phyloP scores from a whole-genome alignment of 1,140 invertebrate species.

The Aphelinus atriplicis region DNA sequence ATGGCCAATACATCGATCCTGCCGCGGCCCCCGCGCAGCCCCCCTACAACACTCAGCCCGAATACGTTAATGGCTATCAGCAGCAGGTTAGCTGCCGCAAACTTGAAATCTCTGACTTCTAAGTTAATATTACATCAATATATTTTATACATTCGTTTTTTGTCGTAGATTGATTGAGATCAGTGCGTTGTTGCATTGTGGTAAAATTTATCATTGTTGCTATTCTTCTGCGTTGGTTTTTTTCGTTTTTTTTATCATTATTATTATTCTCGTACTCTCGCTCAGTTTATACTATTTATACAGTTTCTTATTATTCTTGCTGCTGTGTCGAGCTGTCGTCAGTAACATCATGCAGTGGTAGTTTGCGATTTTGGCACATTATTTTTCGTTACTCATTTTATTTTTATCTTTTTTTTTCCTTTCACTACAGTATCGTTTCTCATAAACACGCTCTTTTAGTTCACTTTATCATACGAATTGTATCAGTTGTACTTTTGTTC shows the following conservation, averaged over 20 bases:
- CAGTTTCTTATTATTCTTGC: neutral
- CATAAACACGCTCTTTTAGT: neutral
- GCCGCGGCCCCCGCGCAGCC: constrained; percentile 57
- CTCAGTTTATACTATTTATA: neutral
- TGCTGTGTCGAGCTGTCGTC: neutral
- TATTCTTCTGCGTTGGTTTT: neutral
- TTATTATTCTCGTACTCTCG: neutral
- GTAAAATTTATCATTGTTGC: neutral
- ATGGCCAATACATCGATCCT: constrained; percentile 66
- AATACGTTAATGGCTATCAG: constrained; percentile 65
- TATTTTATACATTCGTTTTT: constrained; percentile 36
- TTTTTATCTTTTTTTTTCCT: neutral
- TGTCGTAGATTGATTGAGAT: constrained; percentile 26
- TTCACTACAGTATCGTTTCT: no score
- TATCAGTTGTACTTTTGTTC: neutral
- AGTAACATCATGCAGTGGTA: constrained; percentile 8
- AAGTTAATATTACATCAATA: constrained; percentile 39
- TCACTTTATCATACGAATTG: neutral
- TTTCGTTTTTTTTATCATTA: neutral
- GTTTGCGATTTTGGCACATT: neutral
- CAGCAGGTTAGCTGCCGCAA: constrained; percentile 60
- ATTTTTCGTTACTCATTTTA: neutral
- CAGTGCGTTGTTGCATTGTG: no score
- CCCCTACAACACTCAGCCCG: constrained; percentile 60
- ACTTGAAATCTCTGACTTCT: constrained; percentile 41